A percentile compares a stretch with the other conserved stretches of the same genome.
phyloP scores from a whole-genome alignment of 2,797 vertebrate genomes.

The Cheirogaleus major region DNA sequence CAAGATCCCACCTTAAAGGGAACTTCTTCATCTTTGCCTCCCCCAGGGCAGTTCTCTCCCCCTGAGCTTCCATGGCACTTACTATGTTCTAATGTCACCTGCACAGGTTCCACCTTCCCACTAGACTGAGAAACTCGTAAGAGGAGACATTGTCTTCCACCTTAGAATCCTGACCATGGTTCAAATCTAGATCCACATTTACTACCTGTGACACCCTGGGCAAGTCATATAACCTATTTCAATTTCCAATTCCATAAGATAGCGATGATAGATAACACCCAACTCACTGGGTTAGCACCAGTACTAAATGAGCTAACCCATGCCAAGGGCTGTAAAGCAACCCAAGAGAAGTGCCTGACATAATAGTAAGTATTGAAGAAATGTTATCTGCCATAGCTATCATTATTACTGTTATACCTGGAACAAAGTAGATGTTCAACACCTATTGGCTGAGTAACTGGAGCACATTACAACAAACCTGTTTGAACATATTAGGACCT shows the following conservation, averaged over 20 bases:
- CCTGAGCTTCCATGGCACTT: neutral
- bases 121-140: neutral
- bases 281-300: neutral
- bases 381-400: neutral
- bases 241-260: neutral
- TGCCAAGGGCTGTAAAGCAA: neutral
- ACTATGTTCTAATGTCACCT: neutral
- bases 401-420: neutral
- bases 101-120: neutral
- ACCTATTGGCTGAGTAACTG: neutral
- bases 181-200: neutral
- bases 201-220: neutral
- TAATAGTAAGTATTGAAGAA: neutral
- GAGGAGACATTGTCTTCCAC: neutral
- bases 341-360: neutral
- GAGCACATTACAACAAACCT: neutral
- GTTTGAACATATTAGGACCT: neutral
- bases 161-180: neutral
- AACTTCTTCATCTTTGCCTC: neutral
- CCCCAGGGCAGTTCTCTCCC: neutral
- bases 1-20: neutral
- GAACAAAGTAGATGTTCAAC: neutral
- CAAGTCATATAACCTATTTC: neutral
- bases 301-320: neutral
- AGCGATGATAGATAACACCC: too few relatives aligned